A percentile compares a stretch with the other conserved stretches of the same genome.
Evolutionary conservation across 2,888 invertebrate species (phyloP).

Genomic region (Lamproptera curius): DNA sequence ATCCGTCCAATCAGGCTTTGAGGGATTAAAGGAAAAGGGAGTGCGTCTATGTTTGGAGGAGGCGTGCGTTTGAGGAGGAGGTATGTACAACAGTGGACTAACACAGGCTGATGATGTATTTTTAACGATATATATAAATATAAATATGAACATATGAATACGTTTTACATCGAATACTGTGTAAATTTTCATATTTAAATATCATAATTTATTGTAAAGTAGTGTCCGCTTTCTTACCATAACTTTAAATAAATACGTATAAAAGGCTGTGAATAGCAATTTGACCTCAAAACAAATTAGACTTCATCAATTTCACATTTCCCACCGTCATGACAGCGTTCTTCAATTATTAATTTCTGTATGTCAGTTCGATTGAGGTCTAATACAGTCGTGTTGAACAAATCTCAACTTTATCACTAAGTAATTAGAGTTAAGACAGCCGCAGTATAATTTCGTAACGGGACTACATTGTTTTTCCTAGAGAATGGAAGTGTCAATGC

Average conservation of each 20-base stretch:
- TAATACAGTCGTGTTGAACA: not conserved
- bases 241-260: not conserved
- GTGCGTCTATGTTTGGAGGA: too few species aligned
- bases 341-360: constrained; percentile 14
- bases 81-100: too few species aligned
- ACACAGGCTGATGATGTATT: too few species aligned
- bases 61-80: too few species aligned
- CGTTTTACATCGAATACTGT: too few species aligned
- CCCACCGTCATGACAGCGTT: constrained; percentile 1
- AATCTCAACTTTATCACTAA: not conserved
- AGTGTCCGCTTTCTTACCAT: not conserved
- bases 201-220: too few species aligned
- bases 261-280: constrained; percentile 5
- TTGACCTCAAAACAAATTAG: constrained; percentile 15
- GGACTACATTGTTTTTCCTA: constrained; percentile 25
- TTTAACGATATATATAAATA: too few species aligned
- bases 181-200: too few species aligned
- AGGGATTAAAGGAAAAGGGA: too few species aligned
- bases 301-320: constrained; percentile 10
- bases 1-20: too few species aligned
- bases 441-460: constrained; percentile 5
- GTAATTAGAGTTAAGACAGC: not conserved
- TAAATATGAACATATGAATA: too few species aligned
- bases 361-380: constrained; percentile 2
- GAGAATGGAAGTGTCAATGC: constrained; percentile 31